phyloP scores from a whole-genome alignment of 2,113 vertebrate genomes.

The Pygathrix nemaeus region DNA sequence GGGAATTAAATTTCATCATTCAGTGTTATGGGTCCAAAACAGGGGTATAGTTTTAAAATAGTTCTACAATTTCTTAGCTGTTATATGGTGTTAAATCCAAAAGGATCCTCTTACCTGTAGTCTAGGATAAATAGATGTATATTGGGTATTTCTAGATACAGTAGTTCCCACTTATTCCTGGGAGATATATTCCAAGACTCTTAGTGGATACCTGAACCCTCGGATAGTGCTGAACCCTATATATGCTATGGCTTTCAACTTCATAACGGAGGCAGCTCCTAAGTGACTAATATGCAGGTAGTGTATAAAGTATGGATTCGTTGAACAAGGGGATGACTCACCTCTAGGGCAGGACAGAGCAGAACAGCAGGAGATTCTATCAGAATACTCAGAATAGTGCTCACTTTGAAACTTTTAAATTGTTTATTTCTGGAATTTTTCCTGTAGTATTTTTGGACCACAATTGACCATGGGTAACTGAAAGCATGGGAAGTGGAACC shows the following conservation, averaged over 20 bases:
- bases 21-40: background rate
- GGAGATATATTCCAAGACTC: background rate
- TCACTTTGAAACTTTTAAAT: background rate
- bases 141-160: background rate
- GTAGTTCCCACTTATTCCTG: background rate
- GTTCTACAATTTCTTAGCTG: background rate
- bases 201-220: background rate
- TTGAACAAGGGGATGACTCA: background rate
- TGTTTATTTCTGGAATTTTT: background rate
- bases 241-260: background rate
- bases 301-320: background rate
- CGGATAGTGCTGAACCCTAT: background rate
- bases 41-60: background rate
- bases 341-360: background rate
- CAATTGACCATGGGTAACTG: background rate
- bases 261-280: background rate
- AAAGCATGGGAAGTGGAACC: background rate
- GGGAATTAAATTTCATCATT: background rate
- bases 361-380: background rate
- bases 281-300: background rate
- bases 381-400: background rate
- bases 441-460: background rate
- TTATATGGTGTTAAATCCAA: background rate
- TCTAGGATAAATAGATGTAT: background rate
- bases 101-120: background rate